phyloP scores from a whole-genome alignment of 2,888 invertebrate genomes.

The Coleophora flavipennella region DNA sequence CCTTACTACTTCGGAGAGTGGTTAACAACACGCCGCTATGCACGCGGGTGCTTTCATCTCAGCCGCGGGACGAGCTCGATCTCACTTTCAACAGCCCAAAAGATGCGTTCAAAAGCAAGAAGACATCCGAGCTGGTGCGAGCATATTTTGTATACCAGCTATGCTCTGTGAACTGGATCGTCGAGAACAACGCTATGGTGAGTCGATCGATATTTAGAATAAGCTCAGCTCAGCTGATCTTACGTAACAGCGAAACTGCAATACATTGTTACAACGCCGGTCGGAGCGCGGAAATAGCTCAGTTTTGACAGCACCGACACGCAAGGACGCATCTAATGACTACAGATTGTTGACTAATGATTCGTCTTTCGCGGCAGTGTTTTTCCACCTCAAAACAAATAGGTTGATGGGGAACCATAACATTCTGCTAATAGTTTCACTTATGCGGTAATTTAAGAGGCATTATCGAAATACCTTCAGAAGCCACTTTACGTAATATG shows the following conservation, averaged over 20 bases:
- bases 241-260: slow-evolving; percentile 31
- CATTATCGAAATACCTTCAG: too few species aligned
- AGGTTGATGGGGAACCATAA: too few species aligned
- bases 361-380: too few species aligned
- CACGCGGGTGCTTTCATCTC: slow-evolving; percentile 25
- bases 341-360: too few species aligned
- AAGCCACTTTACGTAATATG: background rate
- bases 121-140: slow-evolving; percentile 90
- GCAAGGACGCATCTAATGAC: too few species aligned
- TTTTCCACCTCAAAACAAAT: too few species aligned
- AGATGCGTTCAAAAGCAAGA: slow-evolving; percentile 96
- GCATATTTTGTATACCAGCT: slow-evolving; percentile 93
- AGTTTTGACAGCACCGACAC: background rate
- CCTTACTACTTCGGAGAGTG: slow-evolving; percentile 60
- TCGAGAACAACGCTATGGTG: slow-evolving; percentile 95
- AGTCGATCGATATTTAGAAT: slow-evolving; percentile 38
- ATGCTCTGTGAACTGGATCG: slow-evolving; percentile 89
- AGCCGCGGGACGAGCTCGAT: slow-evolving; percentile 79
- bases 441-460: too few species aligned
- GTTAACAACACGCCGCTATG: slow-evolving; percentile 41
- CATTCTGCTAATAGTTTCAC: too few species aligned
- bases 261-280: background rate
- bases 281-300: background rate
- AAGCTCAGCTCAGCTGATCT: slow-evolving; percentile 29
- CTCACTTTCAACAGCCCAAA: slow-evolving; percentile 89